Percentiles rank a stretch among this genome's conserved stretches.
Conservation (phyloP, 2,888 invertebrate genomes). For the Tachina fera region DNA sequence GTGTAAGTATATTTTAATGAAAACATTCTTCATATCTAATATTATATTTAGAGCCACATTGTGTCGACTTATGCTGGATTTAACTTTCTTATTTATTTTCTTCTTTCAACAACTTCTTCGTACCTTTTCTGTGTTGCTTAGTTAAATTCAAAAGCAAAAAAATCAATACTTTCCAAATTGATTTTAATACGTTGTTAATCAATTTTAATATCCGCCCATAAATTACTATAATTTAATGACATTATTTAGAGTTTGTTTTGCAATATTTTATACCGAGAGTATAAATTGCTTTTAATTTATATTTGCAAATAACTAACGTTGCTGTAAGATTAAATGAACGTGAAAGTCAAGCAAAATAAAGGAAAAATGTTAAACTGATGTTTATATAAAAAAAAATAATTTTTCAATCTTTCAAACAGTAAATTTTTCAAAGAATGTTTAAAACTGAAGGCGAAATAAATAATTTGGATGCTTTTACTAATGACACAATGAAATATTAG, state of each 20-base stretch:
- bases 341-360: background rate
- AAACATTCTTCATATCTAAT: too few species aligned
- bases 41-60: too few species aligned
- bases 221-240: slow-evolving; percentile 64
- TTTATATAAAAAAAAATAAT: background rate
- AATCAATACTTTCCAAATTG: slow-evolving; percentile 52
- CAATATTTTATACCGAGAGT: background rate
- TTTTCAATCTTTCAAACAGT: too few species aligned
- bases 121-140: background rate
- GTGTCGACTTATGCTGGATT: too few species aligned
- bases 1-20: too few species aligned
- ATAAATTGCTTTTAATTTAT: slow-evolving; percentile 45
- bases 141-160: too few species aligned
- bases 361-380: background rate
- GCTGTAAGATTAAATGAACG: background rate
- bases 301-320: background rate
- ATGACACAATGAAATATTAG: too few species aligned
- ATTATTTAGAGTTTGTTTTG: slow-evolving; percentile 57
- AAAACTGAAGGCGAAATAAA: too few species aligned
- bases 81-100: background rate
- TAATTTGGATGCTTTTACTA: too few species aligned
- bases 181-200: slow-evolving; percentile 66
- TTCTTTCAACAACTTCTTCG: background rate
- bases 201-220: slow-evolving; percentile 59
- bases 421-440: too few species aligned